Evolutionary conservation across 2,797 vertebrate genomes (phyloP), one percentile per base, ranked within the genome.

Genomic region (Prunella strophiata): DNA sequence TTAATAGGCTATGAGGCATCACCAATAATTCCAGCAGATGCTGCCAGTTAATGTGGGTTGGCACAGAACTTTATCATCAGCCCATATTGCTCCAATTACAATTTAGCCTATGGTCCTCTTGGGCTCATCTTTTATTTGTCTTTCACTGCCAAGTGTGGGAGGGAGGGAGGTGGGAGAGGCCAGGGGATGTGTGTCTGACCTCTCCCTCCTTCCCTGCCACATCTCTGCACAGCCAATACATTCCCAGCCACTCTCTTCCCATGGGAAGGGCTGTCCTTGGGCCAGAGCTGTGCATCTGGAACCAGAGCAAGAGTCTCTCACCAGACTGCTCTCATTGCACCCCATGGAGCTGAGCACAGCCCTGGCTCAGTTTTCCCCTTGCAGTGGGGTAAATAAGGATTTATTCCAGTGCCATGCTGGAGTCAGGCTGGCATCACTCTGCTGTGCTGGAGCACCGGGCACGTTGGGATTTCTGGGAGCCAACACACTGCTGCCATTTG

Each of bases 11-110:
- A 80, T 68, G 50, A 97, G 94, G 96, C 94, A 96, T 78, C 97
- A 97, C 95, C 95, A 94, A 62, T 96, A 97, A 97, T 96, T 97
- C 96, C 96, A 97, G 87, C 97, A 98, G 97, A 98, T 97, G 97
- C 96, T 97, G 96, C 93, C 94, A 83, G 96, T 96, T 97, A 77
- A 96, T 51, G 85, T 66, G 83, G 92, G 94, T 30, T 97, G 94
- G 97, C 97, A 97, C 93, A 62, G 87, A 93, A 83, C 92, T 97
- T 96, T 85, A 93, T 94, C 95, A 97, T 94, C 26, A 5, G 95
- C 79, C 96, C 96, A 97, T 97, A 97, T 97, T 97, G 96, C 96
- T 97, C 96, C 97, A 97, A 98, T 98, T 98, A 97, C 97, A 94
- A 62, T 96, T 87, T 83, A 95, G 92, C 94, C 95, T 84, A 88